Evolutionary conservation across 2,888 invertebrate species (phyloP).

Genomic region (Calameuta idolon): DNA sequence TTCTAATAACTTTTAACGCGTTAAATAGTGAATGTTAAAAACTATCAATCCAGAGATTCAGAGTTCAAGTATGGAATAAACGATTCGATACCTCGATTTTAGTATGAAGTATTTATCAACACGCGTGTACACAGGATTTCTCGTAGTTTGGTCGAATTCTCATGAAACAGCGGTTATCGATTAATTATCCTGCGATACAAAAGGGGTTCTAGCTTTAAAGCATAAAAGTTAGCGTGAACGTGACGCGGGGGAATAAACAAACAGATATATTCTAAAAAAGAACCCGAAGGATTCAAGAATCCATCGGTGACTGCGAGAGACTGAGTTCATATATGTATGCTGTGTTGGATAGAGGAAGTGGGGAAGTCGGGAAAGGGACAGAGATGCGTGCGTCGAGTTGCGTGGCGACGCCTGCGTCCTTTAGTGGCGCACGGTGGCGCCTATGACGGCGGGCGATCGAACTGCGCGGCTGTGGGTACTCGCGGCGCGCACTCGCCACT

Average conservation of each 20-base stretch:
- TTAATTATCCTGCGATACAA: neutral
- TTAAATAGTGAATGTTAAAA: neutral
- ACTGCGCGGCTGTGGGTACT: constrained; percentile 12
- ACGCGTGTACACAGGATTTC: neutral
- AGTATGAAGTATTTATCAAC: neutral
- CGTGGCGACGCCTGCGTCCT: constrained; percentile 17
- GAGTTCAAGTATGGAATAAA: neutral
- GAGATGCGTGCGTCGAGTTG: neutral
- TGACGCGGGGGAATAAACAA: neutral
- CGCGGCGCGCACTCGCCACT: constrained; percentile 17
- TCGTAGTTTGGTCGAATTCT: neutral
- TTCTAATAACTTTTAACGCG: neutral
- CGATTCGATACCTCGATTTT: neutral
- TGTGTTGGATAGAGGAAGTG: neutral
- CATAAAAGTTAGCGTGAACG: neutral
- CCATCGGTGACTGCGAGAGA: neutral
- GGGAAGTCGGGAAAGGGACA: neutral
- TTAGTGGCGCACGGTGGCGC: constrained; percentile 13
- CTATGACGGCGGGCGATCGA: constrained; percentile 13
- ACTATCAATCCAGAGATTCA: neutral
- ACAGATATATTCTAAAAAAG: neutral
- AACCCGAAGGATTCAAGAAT: neutral
- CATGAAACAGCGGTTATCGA: neutral
- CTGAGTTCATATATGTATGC: neutral
- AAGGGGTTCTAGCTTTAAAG: neutral